phyloP scores from a whole-genome alignment of 2,797 vertebrate genomes.

The Sebastes matsubarae region DNA sequence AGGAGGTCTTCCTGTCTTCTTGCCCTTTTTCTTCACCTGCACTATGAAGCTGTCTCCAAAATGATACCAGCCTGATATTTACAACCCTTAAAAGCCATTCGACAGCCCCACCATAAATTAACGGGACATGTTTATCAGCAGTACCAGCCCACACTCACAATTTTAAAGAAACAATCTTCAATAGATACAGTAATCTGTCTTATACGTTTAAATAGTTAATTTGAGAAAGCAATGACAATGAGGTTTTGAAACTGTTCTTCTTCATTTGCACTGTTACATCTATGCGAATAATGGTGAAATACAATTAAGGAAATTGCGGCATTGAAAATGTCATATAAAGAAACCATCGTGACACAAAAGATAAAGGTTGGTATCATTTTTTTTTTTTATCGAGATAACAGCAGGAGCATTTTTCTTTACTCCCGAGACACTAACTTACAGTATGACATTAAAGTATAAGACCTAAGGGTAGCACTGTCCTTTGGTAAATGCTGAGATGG shows the following conservation, averaged over 20 bases:
- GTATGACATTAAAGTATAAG: slow-evolving; percentile 70
- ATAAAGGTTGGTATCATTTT: slow-evolving; percentile 22
- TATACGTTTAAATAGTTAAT: background rate
- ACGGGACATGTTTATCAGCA: slow-evolving; percentile 51
- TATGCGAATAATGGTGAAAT: background rate
- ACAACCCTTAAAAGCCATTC: slow-evolving; percentile 65
- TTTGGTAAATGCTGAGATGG: slow-evolving; percentile 77
- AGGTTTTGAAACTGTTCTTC: background rate
- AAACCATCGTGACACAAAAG: background rate
- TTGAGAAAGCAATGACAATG: background rate
- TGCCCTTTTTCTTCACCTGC: slow-evolving; percentile 28
- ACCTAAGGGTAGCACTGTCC: slow-evolving; percentile 72
- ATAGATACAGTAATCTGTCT: background rate
- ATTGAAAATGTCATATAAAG: background rate
- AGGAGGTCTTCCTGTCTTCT: slow-evolving; percentile 6
- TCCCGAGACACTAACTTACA: slow-evolving; percentile 52
- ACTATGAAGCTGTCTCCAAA: slow-evolving; percentile 39
- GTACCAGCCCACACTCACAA: background rate
- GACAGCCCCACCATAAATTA: slow-evolving; percentile 57
- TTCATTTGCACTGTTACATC: background rate
- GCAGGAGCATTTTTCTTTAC: slow-evolving; percentile 2
- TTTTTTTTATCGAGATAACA: background rate
- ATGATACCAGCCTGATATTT: slow-evolving; percentile 54
- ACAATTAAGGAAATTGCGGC: background rate
- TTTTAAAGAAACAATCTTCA: slow-evolving; percentile 37